These are phyloP conservation scores for Idaea aversata DNA, from an alignment of 2,888 invertebrate species.

Conservation along the genomic window DNA sequence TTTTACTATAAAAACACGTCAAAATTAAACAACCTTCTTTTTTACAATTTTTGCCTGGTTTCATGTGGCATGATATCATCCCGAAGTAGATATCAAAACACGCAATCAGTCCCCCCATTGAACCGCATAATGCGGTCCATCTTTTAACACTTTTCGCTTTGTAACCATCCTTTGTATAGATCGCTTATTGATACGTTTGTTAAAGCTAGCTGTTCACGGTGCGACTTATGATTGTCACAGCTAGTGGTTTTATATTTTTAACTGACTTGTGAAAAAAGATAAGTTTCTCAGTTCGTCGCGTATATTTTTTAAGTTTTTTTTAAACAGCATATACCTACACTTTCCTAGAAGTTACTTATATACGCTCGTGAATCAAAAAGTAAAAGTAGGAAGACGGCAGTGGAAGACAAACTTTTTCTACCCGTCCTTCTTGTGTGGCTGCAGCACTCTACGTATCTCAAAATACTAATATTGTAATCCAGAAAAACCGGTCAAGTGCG, in stretches of 20 bases:
- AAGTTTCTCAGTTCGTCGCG: not conserved
- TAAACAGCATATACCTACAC: not conserved
- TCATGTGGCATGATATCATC: constrained; percentile 32
- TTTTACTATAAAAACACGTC: no score
- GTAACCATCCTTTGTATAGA: constrained; percentile 42
- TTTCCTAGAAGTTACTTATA: not conserved
- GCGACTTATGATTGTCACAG: constrained; percentile 15
- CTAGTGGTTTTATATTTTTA: not conserved
- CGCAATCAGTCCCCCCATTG: constrained; percentile 65
- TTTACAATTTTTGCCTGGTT: no score
- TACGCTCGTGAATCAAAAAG: no score
- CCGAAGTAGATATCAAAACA: constrained; percentile 58
- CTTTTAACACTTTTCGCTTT: constrained; percentile 64
- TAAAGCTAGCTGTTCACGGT: constrained; percentile 29
- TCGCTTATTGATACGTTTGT: constrained; percentile 40
- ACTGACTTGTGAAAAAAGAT: not conserved
- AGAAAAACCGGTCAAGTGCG: no score
- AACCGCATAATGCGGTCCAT: constrained; percentile 61
- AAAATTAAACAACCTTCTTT: no score
- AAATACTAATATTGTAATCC: no score
- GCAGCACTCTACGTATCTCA: no score
- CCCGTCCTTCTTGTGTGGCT: no score
- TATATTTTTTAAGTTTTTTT: no score
- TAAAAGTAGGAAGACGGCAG: no score
- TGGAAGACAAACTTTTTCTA: no score